These are phyloP conservation scores for Palythoa caribaeorum DNA, from an alignment of 92 coral and sea anemone genomes.

Conservation along the genomic window DNA sequence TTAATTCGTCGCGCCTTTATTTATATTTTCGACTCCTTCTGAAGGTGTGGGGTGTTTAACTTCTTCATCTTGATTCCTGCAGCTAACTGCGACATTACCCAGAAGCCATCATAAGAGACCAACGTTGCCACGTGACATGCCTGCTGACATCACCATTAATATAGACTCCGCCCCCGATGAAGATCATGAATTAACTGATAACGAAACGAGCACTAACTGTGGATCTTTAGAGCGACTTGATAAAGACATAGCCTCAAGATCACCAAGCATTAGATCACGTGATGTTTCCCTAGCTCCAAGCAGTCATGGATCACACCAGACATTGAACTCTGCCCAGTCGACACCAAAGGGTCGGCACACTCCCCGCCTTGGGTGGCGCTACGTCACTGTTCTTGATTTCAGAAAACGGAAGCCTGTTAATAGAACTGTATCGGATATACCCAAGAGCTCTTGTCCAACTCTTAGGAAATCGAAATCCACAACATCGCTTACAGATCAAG, in stretches of 20 bases:
- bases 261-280: slow-evolving; percentile 34
- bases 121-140: slow-evolving; percentile 55
- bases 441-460: slow-evolving; percentile 53
- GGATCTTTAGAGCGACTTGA: slow-evolving; percentile 57
- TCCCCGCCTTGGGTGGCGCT: slow-evolving; percentile 72
- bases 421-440: slow-evolving; percentile 87
- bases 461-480: slow-evolving; percentile 84
- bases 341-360: slow-evolving; percentile 78
- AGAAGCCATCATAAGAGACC: slow-evolving; percentile 43
- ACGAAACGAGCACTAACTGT: slow-evolving; percentile 48
- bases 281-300: slow-evolving; percentile 67
- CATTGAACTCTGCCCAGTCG: slow-evolving; percentile 73
- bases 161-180: slow-evolving; percentile 73
- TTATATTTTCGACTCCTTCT: background rate
- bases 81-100: slow-evolving; percentile 45
- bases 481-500: slow-evolving; percentile 72
- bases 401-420: slow-evolving; percentile 60
- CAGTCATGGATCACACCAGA: slow-evolving; percentile 62
- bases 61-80: background rate
- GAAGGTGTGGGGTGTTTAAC: background rate
- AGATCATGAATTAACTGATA: slow-evolving; percentile 54
- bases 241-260: slow-evolving; percentile 44
- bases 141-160: slow-evolving; percentile 58
- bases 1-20: too few relatives aligned
- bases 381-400: slow-evolving; percentile 58